These are phyloP conservation scores for Heliconius melpomene DNA, from an alignment of 1,140 invertebrate genomes.

Conservation along the genomic window DNA sequence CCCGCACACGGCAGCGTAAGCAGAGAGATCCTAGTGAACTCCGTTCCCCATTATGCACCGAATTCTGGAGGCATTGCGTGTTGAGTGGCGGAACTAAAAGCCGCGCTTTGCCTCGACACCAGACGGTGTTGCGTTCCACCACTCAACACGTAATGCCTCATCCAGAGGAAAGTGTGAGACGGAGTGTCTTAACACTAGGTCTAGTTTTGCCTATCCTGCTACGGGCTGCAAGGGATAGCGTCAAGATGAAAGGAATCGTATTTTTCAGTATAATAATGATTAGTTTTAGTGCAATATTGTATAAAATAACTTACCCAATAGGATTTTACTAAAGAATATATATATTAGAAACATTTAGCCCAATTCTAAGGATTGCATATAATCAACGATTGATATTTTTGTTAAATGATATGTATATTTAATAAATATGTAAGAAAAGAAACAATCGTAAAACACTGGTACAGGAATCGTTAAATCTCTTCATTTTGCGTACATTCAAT, in stretches of 20 bases:
- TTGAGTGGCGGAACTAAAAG: too few species aligned
- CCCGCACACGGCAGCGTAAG: too few species aligned
- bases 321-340: not conserved
- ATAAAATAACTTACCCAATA: not conserved
- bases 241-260: not conserved
- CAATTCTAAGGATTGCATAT: not conserved
- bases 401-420: not conserved
- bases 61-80: too few species aligned
- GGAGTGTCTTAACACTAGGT: too few species aligned
- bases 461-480: constrained; percentile 4
- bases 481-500: not conserved
- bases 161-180: too few species aligned
- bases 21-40: too few species aligned
- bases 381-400: not conserved
- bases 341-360: not conserved
- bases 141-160: too few species aligned
- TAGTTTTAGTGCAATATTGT: not conserved
- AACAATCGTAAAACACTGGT: not conserved
- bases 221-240: too few species aligned
- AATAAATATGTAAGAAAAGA: not conserved
- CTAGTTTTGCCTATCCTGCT: too few species aligned
- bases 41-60: too few species aligned
- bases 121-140: too few species aligned
- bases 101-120: too few species aligned
- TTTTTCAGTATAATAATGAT: not conserved